Conservation (phyloP, 2,113 vertebrate genomes). For the Lycocorax pyrrhopterus region DNA sequence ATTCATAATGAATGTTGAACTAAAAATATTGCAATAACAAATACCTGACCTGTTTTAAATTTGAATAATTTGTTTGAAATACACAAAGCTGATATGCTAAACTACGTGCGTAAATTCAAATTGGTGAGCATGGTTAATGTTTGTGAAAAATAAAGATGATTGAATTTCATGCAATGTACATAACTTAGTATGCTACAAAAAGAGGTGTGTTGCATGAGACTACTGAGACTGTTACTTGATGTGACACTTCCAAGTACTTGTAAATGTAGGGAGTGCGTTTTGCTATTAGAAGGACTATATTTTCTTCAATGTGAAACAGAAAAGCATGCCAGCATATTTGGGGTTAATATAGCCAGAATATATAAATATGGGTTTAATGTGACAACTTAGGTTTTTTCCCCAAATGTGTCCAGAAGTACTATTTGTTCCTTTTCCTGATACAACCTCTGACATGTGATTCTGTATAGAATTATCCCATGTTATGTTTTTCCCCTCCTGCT, state of each 20-base stretch:
- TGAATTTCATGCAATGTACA: not conserved
- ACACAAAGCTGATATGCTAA: not conserved
- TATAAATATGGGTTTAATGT: not conserved
- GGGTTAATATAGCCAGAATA: not conserved
- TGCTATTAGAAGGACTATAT: not conserved
- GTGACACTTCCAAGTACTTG: not conserved
- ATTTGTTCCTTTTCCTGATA: not conserved
- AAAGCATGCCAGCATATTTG: not conserved
- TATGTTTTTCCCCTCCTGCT: not conserved
- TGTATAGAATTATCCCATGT: not conserved
- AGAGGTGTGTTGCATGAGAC: not conserved
- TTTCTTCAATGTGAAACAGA: not conserved
- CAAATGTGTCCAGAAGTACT: not conserved
- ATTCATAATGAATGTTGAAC: not conserved
- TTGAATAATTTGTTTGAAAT: not conserved
- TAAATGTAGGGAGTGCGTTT: not conserved
- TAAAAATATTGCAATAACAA: not conserved
- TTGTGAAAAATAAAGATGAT: not conserved
- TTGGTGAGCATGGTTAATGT: not conserved
- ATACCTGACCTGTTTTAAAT: not conserved
- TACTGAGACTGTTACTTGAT: not conserved
- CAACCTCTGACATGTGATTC: no score
- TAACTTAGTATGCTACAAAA: not conserved
- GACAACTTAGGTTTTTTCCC: not conserved
- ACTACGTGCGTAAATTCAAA: not conserved